phyloP scores from a whole-genome alignment of 1,140 invertebrate species.

The Mercenaria mercenaria region DNA sequence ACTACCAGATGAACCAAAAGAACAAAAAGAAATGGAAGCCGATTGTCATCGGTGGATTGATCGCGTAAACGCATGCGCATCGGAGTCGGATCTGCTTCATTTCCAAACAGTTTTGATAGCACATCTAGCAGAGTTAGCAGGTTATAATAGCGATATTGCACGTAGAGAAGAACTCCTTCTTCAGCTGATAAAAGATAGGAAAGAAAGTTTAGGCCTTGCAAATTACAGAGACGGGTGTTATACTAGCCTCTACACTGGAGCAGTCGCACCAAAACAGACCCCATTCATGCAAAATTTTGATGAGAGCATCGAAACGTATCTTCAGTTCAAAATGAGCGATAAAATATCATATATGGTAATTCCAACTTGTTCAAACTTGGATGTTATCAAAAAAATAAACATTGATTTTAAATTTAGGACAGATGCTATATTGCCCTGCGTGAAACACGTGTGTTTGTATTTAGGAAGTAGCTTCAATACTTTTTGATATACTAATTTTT shows the following conservation, averaged over 20 bases:
- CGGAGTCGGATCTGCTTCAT: not conserved
- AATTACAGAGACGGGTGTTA: conserved; percentile 2
- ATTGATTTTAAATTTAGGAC: too few species aligned
- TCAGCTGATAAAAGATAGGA: conserved; percentile 10
- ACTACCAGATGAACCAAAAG: not conserved
- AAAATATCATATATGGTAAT: too few species aligned
- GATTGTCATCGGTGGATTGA: not conserved
- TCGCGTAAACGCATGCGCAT: not conserved
- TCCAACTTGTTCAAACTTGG: too few species aligned
- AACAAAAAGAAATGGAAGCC: conserved; percentile 25
- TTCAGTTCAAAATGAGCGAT: not conserved
- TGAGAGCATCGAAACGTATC: not conserved
- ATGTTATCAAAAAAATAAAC: too few species aligned
- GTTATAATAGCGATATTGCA: not conserved
- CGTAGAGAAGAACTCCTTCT: not conserved
- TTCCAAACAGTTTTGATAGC: conserved; percentile 39
- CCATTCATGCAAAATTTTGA: not conserved
- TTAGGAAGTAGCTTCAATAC: too few species aligned
- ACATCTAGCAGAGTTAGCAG: not conserved
- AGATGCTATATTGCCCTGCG: too few species aligned
- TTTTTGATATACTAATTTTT: too few species aligned
- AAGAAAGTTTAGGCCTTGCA: conserved; percentile 2
- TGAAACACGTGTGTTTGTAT: too few species aligned
- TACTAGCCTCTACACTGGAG: conserved; percentile 10
- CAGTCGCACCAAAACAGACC: not conserved